phyloP scores from a whole-genome alignment of 30 jellyfish, hydroid and myxozoan species.

The Aurelia sp. region DNA sequence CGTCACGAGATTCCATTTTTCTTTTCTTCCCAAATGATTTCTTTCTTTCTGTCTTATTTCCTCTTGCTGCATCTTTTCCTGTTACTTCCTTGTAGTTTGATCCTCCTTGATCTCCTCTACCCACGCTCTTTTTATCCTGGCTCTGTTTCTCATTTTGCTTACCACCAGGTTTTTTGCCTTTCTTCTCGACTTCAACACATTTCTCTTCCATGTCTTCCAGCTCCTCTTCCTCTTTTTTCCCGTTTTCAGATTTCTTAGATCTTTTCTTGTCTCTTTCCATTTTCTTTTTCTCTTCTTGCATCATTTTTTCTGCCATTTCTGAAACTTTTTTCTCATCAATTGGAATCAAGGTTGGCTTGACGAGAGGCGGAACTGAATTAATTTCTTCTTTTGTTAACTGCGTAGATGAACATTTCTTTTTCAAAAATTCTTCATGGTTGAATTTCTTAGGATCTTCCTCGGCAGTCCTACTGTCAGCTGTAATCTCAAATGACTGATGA shows the following conservation, averaged over 20 bases:
- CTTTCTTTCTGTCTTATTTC: too few relatives aligned
- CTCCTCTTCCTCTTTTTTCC: background rate
- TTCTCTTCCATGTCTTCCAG: background rate
- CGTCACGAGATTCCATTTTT: background rate
- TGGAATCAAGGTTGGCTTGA: conserved; percentile 29
- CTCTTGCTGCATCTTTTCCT: background rate
- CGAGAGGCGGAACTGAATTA: conserved; percentile 17
- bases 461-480: too few relatives aligned
- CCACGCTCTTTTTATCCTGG: background rate
- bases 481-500: too few relatives aligned
- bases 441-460: too few relatives aligned
- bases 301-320: conserved; percentile 36
- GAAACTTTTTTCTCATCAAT: conserved; percentile 28
- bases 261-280: background rate
- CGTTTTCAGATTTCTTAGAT: background rate
- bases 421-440: background rate
- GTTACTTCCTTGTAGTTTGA: background rate
- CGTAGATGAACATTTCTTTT: background rate
- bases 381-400: conserved; percentile 32
- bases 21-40: background rate
- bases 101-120: background rate
- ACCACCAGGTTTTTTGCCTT: background rate
- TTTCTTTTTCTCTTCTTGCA: conserved; percentile 7
- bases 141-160: background rate
- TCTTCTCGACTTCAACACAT: background rate